Evolutionary conservation across 1,140 invertebrate species (phyloP).

Genomic region (Oscheius sp.): DNA sequence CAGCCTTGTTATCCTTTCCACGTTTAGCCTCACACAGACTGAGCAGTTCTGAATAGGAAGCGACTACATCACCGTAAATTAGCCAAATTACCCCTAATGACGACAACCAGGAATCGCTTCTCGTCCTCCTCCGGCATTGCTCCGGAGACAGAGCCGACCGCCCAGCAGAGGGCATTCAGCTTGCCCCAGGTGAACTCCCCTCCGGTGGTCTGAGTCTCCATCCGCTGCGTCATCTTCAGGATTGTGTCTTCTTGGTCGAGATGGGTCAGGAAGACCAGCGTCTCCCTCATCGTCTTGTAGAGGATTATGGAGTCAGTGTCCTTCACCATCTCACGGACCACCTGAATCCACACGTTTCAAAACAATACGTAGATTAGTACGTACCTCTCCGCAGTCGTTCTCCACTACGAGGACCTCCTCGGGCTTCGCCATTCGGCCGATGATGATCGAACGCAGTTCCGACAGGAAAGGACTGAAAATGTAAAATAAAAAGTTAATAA

Average conservation of each 20-base stretch:
- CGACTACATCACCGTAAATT: background rate
- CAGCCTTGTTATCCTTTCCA: constrained; percentile 99
- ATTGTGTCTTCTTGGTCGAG: constrained; percentile 96
- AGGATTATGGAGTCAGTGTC: constrained; percentile 99
- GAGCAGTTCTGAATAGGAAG: constrained; percentile 72
- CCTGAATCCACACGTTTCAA: background rate
- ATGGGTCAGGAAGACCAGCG: constrained; percentile 89
- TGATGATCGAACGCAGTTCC: constrained; percentile 94
- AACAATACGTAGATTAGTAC: background rate
- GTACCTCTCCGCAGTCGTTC: constrained; percentile 95
- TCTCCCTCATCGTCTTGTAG: constrained; percentile 92
- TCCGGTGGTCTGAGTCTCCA: constrained; percentile 80
- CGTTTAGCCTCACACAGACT: constrained; percentile 98
- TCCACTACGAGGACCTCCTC: constrained; percentile 99
- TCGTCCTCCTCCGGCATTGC: constrained; percentile 99
- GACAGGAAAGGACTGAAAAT: constrained; percentile 66
- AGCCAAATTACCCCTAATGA: constrained; percentile 68
- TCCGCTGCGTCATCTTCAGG: constrained; percentile 96
- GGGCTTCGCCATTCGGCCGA: constrained; percentile 98
- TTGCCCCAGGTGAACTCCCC: constrained; percentile 99
- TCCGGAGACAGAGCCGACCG: constrained; percentile 98
- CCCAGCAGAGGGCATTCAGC: constrained; percentile 93
- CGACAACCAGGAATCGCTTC: constrained; percentile 95
- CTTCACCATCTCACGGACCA: constrained; percentile 98
- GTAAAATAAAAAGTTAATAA: background rate